Conservation (phyloP, 2,797 vertebrate genomes). For the Pelodytes ibericus region DNA sequence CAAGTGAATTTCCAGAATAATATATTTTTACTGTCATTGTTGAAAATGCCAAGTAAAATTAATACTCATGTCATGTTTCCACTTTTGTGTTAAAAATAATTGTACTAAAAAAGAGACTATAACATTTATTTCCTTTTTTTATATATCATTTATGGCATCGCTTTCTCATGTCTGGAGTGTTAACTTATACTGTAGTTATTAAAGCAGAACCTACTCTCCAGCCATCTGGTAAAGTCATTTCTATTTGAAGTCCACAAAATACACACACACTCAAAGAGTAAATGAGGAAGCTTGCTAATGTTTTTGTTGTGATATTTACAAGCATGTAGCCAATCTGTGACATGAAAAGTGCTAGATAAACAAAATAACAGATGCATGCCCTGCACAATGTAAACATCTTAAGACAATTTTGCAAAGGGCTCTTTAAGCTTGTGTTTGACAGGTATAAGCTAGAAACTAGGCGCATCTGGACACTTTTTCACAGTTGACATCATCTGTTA, state of each 20-base stretch:
- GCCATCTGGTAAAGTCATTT: constrained; percentile 14
- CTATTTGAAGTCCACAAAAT: neutral
- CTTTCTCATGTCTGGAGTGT: too few relatives aligned
- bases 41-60: too few relatives aligned
- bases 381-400: constrained; percentile 24
- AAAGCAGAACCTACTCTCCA: neutral
- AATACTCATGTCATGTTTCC: too few relatives aligned
- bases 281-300: constrained; percentile 1
- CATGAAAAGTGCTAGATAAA: constrained; percentile 21
- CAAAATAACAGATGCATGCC: constrained; percentile 17
- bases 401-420: constrained; percentile 40
- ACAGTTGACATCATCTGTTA: constrained; percentile 49
- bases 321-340: constrained; percentile 1
- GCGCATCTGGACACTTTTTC: constrained; percentile 36
- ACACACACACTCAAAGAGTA: neutral
- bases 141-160: neutral
- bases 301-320: constrained; percentile 13
- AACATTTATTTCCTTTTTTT: too few relatives aligned
- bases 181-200: neutral
- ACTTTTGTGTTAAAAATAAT: too few relatives aligned
- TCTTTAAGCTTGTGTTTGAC: constrained; percentile 45
- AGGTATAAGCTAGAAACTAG: constrained; percentile 48
- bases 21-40: too few relatives aligned
- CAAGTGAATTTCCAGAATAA: too few relatives aligned
- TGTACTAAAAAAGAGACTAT: too few relatives aligned